Evolutionary conservation across 2,113 vertebrate species (phyloP).

Genomic region (Glaucidium brasilianum): DNA sequence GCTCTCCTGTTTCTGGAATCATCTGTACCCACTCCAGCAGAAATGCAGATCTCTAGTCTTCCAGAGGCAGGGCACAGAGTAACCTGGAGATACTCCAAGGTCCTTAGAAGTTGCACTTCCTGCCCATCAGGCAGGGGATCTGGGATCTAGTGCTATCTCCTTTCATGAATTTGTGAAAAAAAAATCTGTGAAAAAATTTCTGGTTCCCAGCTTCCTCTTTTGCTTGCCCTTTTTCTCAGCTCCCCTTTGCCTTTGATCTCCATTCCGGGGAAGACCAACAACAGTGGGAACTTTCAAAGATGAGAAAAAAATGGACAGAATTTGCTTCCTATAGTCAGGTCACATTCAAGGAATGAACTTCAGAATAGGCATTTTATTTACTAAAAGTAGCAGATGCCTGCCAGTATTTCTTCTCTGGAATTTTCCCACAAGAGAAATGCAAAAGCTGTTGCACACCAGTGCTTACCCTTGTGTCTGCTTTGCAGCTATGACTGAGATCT

Average conservation of each 20-base stretch:
- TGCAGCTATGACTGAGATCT: neutral
- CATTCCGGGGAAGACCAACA: neutral
- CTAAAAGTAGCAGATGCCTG: constrained; percentile 1
- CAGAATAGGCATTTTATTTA: neutral
- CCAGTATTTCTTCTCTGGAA: neutral
- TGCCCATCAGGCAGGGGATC: neutral
- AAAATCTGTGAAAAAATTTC: neutral
- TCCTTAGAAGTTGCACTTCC: neutral
- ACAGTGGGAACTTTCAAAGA: neutral
- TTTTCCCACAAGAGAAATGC: constrained; percentile 20
- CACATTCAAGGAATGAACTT: neutral
- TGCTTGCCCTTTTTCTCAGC: neutral
- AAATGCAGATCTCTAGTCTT: neutral
- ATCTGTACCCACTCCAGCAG: neutral
- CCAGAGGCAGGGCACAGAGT: neutral
- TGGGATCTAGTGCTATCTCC: neutral
- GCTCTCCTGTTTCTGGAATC: constrained; percentile 2
- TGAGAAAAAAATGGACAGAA: neutral
- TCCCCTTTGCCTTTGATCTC: neutral
- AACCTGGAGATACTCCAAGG: neutral
- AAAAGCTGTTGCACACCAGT: neutral
- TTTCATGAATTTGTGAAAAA: neutral
- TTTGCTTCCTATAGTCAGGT: neutral
- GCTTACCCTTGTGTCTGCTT: neutral
- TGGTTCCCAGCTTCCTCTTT: neutral